A percentile compares a stretch with the other conserved stretches of the same genome.
Conservation (phyloP, 2,888 invertebrate species). For the Temnothorax rugatulus region DNA sequence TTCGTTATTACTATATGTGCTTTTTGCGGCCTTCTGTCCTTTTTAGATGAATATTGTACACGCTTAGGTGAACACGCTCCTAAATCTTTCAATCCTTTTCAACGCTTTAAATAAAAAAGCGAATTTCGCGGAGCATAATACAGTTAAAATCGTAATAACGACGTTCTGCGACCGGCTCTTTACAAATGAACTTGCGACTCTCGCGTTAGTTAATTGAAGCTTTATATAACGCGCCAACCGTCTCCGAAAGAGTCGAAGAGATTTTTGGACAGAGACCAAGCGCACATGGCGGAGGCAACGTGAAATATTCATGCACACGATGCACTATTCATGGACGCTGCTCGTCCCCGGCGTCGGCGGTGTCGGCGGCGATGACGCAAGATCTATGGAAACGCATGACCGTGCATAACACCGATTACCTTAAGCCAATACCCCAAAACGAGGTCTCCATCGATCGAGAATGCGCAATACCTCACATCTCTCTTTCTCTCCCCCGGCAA, state of each 20-base stretch:
- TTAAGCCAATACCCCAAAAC: constrained; percentile 47
- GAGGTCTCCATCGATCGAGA: constrained; percentile 51
- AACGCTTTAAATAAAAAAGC: constrained; percentile 4
- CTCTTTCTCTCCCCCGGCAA: constrained; percentile 1
- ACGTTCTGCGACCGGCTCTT: background rate
- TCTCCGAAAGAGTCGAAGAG: constrained; percentile 10
- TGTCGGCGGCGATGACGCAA: constrained; percentile 38
- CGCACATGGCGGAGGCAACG: background rate
- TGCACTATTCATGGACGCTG: constrained; percentile 48
- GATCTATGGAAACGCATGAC: constrained; percentile 50
- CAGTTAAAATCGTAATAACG: background rate
- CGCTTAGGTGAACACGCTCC: too few relatives aligned
- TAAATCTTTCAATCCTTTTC: constrained; percentile 7
- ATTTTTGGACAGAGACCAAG: constrained; percentile 44
- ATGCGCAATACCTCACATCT: background rate
- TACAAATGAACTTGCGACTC: background rate
- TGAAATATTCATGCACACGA: constrained; percentile 50
- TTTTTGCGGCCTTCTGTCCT: too few relatives aligned
- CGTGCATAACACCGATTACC: constrained; percentile 42
- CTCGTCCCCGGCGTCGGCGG: constrained; percentile 32
- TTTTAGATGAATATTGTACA: background rate
- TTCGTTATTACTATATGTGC: background rate
- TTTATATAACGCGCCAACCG: constrained; percentile 7
- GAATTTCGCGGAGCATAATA: background rate
- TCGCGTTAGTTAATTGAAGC: background rate